Conservation (phyloP, 2,888 invertebrate species). For the Cremastinae sp. region DNA sequence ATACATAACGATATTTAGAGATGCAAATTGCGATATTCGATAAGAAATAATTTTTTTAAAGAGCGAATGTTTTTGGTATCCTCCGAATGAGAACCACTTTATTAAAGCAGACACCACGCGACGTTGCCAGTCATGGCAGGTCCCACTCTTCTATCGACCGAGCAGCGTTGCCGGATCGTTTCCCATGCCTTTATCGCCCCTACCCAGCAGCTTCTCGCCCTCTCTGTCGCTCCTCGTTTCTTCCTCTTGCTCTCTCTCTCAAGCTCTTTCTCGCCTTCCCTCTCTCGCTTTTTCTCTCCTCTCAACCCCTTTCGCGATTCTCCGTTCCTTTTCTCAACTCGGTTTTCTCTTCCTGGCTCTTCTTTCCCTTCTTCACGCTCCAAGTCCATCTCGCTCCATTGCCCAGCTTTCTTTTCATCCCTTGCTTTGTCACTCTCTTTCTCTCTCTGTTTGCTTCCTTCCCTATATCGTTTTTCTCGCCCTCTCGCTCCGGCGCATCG, state of each 20-base stretch:
- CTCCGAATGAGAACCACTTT: slow-evolving; percentile 72
- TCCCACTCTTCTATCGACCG: slow-evolving; percentile 79
- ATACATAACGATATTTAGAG: too few species aligned
- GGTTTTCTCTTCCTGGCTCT: slow-evolving; percentile 42
- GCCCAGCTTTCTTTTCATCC: slow-evolving; percentile 55
- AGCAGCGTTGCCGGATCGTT: slow-evolving; percentile 77
- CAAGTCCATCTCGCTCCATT: slow-evolving; percentile 40
- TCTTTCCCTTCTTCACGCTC: slow-evolving; percentile 55
- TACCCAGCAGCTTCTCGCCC: slow-evolving; percentile 67
- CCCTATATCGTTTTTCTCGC: slow-evolving; percentile 33
- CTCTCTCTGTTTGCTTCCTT: slow-evolving; percentile 24
- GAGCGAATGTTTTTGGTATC: slow-evolving; percentile 31
- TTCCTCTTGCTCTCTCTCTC: slow-evolving; percentile 55
- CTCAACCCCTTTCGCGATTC: slow-evolving; percentile 48
- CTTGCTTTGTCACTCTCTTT: slow-evolving; percentile 37
- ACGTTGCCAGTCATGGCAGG: slow-evolving; percentile 74
- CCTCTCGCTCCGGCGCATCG: slow-evolving; percentile 55
- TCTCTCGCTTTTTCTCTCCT: slow-evolving; percentile 40
- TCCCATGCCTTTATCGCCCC: slow-evolving; percentile 77
- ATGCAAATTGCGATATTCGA: too few species aligned
- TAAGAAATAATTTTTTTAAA: too few species aligned
- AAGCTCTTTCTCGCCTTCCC: slow-evolving; percentile 46
- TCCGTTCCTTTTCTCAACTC: slow-evolving; percentile 36
- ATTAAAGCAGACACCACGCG: slow-evolving; percentile 75
- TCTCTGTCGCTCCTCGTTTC: slow-evolving; percentile 47